A percentile compares a stretch with the other conserved stretches of the same genome.
Evolutionary conservation across 2,888 invertebrate species (phyloP).

Genomic region (Drosophila austrosaltans): DNA sequence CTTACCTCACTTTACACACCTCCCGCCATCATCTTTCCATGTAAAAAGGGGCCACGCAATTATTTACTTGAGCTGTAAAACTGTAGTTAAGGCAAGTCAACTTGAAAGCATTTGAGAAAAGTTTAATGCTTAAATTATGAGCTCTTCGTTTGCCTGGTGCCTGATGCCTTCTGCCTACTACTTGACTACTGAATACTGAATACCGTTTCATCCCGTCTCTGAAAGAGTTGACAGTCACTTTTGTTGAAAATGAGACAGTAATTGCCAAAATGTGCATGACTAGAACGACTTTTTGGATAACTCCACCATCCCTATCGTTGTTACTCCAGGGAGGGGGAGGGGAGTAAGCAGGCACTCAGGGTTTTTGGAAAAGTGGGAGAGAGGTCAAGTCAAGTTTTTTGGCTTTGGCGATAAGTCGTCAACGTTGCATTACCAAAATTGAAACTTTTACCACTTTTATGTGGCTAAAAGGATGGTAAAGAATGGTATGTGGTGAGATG

Average conservation of each 20-base stretch:
- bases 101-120: constrained; percentile 78
- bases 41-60: constrained; percentile 56
- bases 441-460: constrained; percentile 61
- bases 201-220: constrained; percentile 18
- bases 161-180: constrained; percentile 1
- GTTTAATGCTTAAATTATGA: constrained; percentile 80
- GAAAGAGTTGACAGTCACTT: constrained; percentile 74
- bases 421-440: constrained; percentile 66
- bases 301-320: neutral
- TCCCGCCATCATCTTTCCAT: neutral
- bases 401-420: constrained; percentile 54
- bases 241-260: constrained; percentile 74
- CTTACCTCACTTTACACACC: neutral
- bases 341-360: constrained; percentile 11
- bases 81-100: constrained; percentile 80
- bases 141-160: constrained; percentile 46
- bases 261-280: constrained; percentile 72
- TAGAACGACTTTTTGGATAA: constrained; percentile 43
- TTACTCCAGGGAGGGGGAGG: constrained; percentile 29
- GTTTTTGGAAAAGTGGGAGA: constrained; percentile 10
- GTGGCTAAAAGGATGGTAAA: constrained; percentile 23
- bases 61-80: constrained; percentile 80
- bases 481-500: neutral
- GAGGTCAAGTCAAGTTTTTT: constrained; percentile 47
- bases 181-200: neutral